Evolutionary conservation across 30 jellyfish, hydroid and myxozoan genomes (phyloP), one percentile per base, ranked within the genome.

Genomic region (Sanderia malayensis): DNA sequence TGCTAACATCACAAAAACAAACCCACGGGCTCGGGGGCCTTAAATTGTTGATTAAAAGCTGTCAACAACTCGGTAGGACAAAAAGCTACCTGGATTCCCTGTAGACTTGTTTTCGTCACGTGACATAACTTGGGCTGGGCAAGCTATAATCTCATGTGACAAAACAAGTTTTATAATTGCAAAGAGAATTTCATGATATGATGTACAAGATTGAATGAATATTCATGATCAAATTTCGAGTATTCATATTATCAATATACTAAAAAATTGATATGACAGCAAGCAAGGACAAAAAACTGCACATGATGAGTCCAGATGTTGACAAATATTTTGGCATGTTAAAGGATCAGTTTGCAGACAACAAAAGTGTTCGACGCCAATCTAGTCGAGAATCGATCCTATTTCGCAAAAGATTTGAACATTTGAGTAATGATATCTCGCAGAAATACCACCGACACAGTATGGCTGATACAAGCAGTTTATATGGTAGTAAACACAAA

Each of bases 251-350:
- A 31, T 28, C n/a, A 10, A 25, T 4, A 3, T 63, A 18, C 34
- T 46, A 23, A 63, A 65, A 18, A 59, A 15, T 15, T 15, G 55
- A 41, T 15, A 76, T 76, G 88, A 76, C 88, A 22, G 88, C 88
- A 61, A 76, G 88, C 80, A 76, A 76, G 27, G 80, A 69, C 20
- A 57, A 76, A 24, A 24, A 73, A 34, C 41, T 58, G 20, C 88
- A 58, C 23, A 72, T 58, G 88, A 76, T 76, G 88, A 76, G 88
- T 52, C 88, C 88, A 27, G 88, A 76, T 76, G 88, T 76, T 31
- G 88, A 76, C 61, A 76, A 76, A 46, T 76, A 76, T 64, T 76
- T 76, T 57, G 64, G 69, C 71, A 76, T 76, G 88, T 31, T 76
- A 26, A 76, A 76, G 80, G 88, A 76, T 34, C 88, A 76, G 34